Evolutionary conservation across 2,888 invertebrate species (phyloP).

Genomic region (Quadroppia sp.): DNA sequence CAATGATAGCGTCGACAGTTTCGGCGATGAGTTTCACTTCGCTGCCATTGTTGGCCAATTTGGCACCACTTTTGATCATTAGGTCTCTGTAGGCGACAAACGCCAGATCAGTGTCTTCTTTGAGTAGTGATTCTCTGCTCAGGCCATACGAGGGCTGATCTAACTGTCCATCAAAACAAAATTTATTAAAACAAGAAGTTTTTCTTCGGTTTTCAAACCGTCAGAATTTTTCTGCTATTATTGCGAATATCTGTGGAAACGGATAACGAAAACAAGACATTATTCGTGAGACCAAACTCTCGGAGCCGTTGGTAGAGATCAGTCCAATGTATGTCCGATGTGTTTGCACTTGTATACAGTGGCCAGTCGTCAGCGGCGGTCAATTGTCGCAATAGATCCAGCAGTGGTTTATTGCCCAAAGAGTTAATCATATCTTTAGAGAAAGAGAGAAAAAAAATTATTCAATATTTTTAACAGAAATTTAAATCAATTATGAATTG

Average conservation of each 20-base stretch:
- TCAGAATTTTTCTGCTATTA: background rate
- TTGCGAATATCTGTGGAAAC: background rate
- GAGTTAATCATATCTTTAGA: background rate
- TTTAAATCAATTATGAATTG: background rate
- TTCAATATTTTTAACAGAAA: too few species aligned
- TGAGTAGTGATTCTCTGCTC: conserved; percentile 9
- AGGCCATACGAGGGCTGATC: conserved; percentile 9
- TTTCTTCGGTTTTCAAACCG: background rate
- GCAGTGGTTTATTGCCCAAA: background rate
- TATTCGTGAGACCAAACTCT: background rate
- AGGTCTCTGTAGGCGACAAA: conserved; percentile 63
- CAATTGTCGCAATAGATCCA: background rate
- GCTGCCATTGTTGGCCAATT: conserved; percentile 71
- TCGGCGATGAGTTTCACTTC: conserved; percentile 60
- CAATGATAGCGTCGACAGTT: conserved; percentile 71
- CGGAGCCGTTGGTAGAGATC: background rate
- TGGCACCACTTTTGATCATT: conserved; percentile 71
- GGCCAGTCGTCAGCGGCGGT: background rate
- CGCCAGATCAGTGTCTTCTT: conserved; percentile 65
- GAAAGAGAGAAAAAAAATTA: background rate
- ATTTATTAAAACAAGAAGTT: background rate
- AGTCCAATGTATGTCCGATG: background rate
- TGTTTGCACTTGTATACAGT: background rate
- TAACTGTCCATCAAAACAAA: background rate
- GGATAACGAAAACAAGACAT: conserved; percentile 8